phyloP scores from a whole-genome alignment of 2,113 vertebrate genomes.

The Trichechus manatus region DNA sequence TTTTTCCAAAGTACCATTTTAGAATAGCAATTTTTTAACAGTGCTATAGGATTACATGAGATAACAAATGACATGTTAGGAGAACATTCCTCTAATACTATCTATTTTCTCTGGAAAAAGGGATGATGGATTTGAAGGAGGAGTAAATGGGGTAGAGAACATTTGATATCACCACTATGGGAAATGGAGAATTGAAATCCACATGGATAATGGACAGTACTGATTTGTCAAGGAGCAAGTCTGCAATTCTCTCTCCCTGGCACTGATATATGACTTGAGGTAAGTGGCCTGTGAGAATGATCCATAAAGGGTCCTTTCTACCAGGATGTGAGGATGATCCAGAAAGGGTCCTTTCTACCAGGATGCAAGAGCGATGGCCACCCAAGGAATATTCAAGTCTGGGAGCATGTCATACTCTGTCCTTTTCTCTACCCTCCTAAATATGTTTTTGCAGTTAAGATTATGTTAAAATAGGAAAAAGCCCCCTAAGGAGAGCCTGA shows the following conservation, averaged over 20 bases:
- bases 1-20: background rate
- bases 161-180: background rate
- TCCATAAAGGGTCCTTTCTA: background rate
- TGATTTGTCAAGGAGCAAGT: background rate
- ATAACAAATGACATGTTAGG: background rate
- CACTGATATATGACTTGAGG: background rate
- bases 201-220: background rate
- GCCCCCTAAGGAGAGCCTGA: background rate
- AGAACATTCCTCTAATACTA: conserved; percentile 22
- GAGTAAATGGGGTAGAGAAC: background rate
- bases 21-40: background rate
- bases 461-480: conserved; percentile 11
- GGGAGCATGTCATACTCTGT: background rate
- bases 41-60: background rate
- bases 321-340: background rate
- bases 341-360: background rate
- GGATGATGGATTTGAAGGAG: background rate
- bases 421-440: background rate
- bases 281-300: background rate
- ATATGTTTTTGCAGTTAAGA: background rate
- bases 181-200: background rate
- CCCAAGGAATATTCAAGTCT: background rate
- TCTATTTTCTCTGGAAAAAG: background rate
- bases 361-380: background rate
- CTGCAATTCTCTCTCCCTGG: background rate